phyloP scores from a whole-genome alignment of 2,888 invertebrate genomes.

The Pollenia amentaria region DNA sequence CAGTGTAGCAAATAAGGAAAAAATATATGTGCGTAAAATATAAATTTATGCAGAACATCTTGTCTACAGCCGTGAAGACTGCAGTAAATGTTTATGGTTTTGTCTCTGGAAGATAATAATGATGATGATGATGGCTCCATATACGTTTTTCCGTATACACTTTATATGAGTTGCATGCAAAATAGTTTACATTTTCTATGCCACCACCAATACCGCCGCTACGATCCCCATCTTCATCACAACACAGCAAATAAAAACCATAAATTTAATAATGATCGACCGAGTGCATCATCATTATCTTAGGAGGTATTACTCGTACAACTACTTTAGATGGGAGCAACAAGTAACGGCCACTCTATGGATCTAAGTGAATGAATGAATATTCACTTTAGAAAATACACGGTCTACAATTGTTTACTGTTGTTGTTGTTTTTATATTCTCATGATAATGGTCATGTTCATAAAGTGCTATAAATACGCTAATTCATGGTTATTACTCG shows the following conservation, averaged over 20 bases:
- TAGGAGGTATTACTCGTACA: slow-evolving; percentile 47
- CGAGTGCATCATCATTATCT: slow-evolving; percentile 71
- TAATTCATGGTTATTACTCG: slow-evolving; percentile 77
- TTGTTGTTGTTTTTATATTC: slow-evolving; percentile 39
- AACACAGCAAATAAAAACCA: slow-evolving; percentile 54
- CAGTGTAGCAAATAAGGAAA: slow-evolving; percentile 28
- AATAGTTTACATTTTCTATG: slow-evolving; percentile 46
- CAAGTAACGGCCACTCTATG: not conserved
- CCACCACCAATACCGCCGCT: slow-evolving; percentile 22
- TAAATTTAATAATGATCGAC: slow-evolving; percentile 69
- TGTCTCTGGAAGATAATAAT: slow-evolving; percentile 70
- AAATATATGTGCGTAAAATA: slow-evolving; percentile 76
- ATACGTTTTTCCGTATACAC: slow-evolving; percentile 42
- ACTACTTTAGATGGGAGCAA: slow-evolving; percentile 18
- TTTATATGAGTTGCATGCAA: slow-evolving; percentile 60
- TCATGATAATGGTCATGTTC: slow-evolving; percentile 70
- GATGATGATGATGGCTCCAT: slow-evolving; percentile 71
- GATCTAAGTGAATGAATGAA: not conserved
- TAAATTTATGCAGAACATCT: slow-evolving; percentile 77
- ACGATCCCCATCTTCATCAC: slow-evolving; percentile 37
- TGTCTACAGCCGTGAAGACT: slow-evolving; percentile 74
- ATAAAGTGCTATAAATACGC: slow-evolving; percentile 79
- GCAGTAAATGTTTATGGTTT: slow-evolving; percentile 66
- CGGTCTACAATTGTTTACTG: slow-evolving; percentile 26
- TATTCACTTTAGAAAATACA: slow-evolving; percentile 12